Conservation (phyloP, 2,888 invertebrate genomes). For the Diaperis boleti region DNA sequence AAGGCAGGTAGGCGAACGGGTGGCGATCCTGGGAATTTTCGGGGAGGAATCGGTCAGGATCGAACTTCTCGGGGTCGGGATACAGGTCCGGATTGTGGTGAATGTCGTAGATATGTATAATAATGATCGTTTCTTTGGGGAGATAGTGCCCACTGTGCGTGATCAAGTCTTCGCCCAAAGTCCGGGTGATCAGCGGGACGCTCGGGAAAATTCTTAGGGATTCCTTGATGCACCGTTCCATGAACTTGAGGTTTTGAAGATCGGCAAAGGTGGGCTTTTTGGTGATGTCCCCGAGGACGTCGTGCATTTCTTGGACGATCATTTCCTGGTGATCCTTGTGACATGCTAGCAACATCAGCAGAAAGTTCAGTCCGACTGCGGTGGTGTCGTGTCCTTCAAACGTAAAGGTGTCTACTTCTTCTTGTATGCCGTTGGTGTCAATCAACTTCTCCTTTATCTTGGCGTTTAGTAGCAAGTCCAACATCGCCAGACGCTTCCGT, state of each 20-base stretch:
- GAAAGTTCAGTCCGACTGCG: slow-evolving; percentile 62
- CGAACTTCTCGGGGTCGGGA: slow-evolving; percentile 74
- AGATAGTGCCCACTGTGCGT: slow-evolving; percentile 59
- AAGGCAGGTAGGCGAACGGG: slow-evolving; percentile 75
- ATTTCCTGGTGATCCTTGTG: slow-evolving; percentile 57
- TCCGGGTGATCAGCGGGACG: slow-evolving; percentile 60
- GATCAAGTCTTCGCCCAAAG: slow-evolving; percentile 50
- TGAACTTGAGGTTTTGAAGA: slow-evolving; percentile 59
- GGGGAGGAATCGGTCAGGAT: slow-evolving; percentile 78
- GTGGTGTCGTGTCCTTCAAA: slow-evolving; percentile 67
- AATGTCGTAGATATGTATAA: slow-evolving; percentile 72
- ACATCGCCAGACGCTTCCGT: slow-evolving; percentile 70
- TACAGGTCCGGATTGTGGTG: slow-evolving; percentile 75
- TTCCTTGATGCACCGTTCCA: slow-evolving; percentile 63
- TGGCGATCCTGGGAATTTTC: slow-evolving; percentile 70
- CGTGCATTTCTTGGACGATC: slow-evolving; percentile 47
- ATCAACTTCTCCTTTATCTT: slow-evolving; percentile 67
- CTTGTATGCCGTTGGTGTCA: slow-evolving; percentile 69
- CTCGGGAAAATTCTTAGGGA: slow-evolving; percentile 61
- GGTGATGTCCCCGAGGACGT: slow-evolving; percentile 47
- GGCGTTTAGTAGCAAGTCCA: slow-evolving; percentile 69
- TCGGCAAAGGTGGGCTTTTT: slow-evolving; percentile 56
- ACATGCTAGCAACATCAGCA: slow-evolving; percentile 66
- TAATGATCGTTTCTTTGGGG: slow-evolving; percentile 69
- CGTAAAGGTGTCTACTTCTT: slow-evolving; percentile 59